Percentiles rank a stretch among this genome's conserved stretches.
Conservation (phyloP, 2,113 vertebrate species). For the Pelvicachromis taeniatus region DNA sequence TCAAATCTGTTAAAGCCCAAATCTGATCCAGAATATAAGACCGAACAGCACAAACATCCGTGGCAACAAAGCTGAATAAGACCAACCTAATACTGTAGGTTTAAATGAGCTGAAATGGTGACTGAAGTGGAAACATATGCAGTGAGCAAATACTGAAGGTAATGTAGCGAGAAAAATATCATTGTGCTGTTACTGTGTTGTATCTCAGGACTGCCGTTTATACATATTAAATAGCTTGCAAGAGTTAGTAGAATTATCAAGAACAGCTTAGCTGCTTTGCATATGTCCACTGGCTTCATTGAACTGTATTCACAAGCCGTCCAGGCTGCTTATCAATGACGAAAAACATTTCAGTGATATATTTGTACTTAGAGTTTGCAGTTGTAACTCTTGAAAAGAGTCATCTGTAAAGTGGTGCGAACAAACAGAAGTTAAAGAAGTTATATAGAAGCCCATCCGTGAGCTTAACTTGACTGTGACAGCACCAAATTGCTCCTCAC, state of each 20-base stretch:
- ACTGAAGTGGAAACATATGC: not conserved
- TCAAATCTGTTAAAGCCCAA: not conserved
- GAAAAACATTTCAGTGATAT: not conserved
- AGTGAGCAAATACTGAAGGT: not conserved
- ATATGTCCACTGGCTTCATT: not conserved
- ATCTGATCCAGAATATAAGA: not conserved
- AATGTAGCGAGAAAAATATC: not conserved
- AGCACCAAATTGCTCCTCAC: not conserved
- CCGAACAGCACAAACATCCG: rapidly evolving
- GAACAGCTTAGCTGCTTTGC: not conserved
- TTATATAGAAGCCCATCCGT: not conserved
- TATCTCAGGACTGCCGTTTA: not conserved
- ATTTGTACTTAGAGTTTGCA: not conserved
- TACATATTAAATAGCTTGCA: not conserved
- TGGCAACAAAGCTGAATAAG: not conserved
- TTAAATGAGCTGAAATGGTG: not conserved
- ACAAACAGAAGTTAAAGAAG: not conserved
- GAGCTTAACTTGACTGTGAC: not conserved
- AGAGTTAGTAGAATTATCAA: not conserved
- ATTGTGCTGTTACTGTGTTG: not conserved
- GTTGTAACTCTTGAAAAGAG: not conserved
- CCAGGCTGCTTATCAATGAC: not conserved
- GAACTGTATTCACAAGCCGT: not conserved
- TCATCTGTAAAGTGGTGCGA: not conserved
- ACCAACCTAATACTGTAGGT: not conserved